phyloP scores from a whole-genome alignment of 2,113 vertebrate species.

The Apaloderma vittatum region DNA sequence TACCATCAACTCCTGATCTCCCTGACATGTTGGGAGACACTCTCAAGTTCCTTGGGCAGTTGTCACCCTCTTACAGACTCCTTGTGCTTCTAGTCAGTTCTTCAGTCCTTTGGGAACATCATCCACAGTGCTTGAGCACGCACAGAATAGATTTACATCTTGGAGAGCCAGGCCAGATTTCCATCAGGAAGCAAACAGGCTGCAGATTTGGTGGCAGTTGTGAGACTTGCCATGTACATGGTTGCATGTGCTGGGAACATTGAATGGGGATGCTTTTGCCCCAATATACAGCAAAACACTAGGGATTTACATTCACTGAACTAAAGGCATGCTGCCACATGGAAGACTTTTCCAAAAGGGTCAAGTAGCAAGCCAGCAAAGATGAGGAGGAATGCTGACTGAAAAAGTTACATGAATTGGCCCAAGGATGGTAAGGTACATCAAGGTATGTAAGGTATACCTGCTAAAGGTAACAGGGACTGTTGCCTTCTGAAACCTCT shows the following conservation, averaged over 20 bases:
- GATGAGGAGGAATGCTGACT: background rate
- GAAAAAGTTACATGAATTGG: background rate
- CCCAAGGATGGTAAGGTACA: too few relatives aligned
- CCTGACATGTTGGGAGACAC: background rate
- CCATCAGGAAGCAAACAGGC: background rate
- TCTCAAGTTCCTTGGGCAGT: background rate
- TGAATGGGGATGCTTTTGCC: background rate
- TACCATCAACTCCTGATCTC: background rate
- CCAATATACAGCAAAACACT: background rate
- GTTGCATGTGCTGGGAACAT: background rate
- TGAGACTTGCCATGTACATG: background rate
- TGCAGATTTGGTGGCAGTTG: background rate
- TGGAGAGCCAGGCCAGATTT: background rate
- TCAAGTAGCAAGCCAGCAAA: background rate
- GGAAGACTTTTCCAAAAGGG: background rate
- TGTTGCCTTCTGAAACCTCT: background rate
- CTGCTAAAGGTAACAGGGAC: background rate
- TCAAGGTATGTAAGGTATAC: too few relatives aligned
- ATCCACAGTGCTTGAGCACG: background rate
- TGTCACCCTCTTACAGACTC: background rate
- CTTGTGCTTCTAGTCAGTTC: background rate
- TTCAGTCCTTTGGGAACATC: background rate
- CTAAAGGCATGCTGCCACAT: background rate
- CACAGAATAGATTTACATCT: background rate
- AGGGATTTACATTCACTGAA: background rate